phyloP scores from a whole-genome alignment of 2,113 vertebrate species.

The Rhinopithecus roxellana region DNA sequence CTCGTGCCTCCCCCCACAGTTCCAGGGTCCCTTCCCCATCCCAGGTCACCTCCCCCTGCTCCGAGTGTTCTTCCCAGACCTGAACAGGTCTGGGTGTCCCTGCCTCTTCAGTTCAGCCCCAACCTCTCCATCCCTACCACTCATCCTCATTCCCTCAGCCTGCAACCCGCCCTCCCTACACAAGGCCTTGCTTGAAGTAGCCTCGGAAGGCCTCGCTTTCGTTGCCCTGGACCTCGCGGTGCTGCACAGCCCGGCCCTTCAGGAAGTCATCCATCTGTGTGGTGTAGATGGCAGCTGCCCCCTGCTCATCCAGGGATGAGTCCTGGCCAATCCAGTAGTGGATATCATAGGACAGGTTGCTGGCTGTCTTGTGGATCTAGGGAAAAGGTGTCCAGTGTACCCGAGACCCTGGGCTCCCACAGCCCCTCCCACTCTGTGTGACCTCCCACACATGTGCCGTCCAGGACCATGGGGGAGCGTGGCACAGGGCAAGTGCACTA shows the following conservation, averaged over 20 bases:
- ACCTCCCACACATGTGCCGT: not conserved
- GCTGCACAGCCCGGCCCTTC: slow-evolving; percentile 87
- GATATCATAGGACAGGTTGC: slow-evolving; percentile 86
- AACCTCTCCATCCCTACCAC: not conserved
- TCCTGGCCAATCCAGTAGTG: slow-evolving; percentile 91
- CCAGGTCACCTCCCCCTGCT: not conserved
- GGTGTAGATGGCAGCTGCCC: slow-evolving; percentile 89
- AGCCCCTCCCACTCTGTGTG: not conserved
- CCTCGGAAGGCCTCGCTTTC: slow-evolving; percentile 88
- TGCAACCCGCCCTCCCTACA: slow-evolving; percentile 77
- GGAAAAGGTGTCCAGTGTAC: not conserved
- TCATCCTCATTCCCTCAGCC: too few species aligned
- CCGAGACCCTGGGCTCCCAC: not conserved
- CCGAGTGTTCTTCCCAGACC: not conserved
- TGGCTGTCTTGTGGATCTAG: slow-evolving; percentile 87
- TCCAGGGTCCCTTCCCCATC: not conserved
- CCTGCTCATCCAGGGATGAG: slow-evolving; percentile 90
- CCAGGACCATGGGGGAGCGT: not conserved
- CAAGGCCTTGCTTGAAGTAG: slow-evolving; percentile 91
- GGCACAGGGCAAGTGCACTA: rapidly evolving
- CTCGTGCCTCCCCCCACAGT: not conserved
- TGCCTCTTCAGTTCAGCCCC: not conserved
- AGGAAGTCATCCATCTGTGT: slow-evolving; percentile 89
- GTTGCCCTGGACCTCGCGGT: slow-evolving; percentile 88
- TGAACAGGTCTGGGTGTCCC: not conserved